Evolutionary conservation across 2,113 vertebrate genomes (phyloP).

Genomic region (Suricata suricatta): DNA sequence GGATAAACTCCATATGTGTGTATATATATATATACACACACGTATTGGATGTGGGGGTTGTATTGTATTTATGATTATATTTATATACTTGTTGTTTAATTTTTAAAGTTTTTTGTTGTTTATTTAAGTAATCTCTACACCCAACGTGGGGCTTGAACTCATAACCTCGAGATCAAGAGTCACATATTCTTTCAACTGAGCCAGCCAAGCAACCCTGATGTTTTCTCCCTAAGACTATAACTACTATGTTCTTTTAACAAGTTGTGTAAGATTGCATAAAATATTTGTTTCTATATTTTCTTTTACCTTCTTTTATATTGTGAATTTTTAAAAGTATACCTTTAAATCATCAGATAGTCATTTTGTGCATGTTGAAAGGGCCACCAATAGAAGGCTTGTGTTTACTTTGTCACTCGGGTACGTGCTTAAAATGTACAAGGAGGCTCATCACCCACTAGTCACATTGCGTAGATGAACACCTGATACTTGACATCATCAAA

Average conservation of each 20-base stretch:
- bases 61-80: neutral
- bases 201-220: neutral
- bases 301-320: neutral
- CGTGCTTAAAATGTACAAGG: neutral
- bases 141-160: no score
- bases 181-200: no score
- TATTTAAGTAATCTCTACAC: no score
- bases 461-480: neutral
- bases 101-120: no score
- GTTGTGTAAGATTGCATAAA: neutral
- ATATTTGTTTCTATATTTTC: neutral
- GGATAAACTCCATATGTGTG: neutral
- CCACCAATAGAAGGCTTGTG: neutral
- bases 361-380: neutral
- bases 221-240: neutral
- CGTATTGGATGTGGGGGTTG: no score
- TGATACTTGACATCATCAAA: neutral
- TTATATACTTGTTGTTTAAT: neutral
- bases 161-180: no score
- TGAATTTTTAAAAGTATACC: neutral
- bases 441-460: neutral
- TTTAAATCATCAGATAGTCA: neutral
- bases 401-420: neutral
- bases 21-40: neutral
- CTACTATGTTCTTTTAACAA: neutral